Evolutionary conservation across 2,888 invertebrate genomes (phyloP), one percentile per base, ranked within the genome.

Genomic region (Cantharis nigra): DNA sequence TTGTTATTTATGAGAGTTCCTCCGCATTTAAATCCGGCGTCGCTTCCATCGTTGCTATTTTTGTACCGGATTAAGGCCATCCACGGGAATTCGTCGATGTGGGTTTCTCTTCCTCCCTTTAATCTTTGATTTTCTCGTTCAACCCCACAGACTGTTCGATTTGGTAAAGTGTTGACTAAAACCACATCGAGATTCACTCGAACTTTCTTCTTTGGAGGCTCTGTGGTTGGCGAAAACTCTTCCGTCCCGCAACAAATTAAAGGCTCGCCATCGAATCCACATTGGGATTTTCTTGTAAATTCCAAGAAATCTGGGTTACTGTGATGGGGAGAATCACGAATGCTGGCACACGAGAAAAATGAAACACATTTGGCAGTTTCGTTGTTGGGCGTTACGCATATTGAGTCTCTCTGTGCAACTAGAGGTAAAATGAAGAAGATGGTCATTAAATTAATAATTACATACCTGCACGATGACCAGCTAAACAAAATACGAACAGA

Each of bases 1-100:
- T 85, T 86, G 0, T 86, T 84, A 79, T 90, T 91, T 81, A 92
- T 91, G 0, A 92, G 87, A 3, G 89, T 86, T 5, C 90, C 91
- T 0, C 90, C 91, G 81, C 91, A 91, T 3, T 88, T 81, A 28
- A 88, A 85, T 49, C 79, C 82, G 11, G 16, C 63, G 67, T 78
- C 77, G 28, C 64, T 33, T 62, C 78, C 72, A 16, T 74, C 23
- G 7, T 49, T 7, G 18, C 74, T 70, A n/a, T 81, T 70, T 69
- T 84, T 85, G 82, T 90, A 90, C 71, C 89, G 87, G n/a, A 91
- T 84, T 2, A 90, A 80, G 0, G 85, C 87, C 80, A 89, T 81
- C 90, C 90, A 91, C 0, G 91, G 90, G 81, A 88, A 90, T 79
- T 90, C 88, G 75, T 89, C 89, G 14, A 90, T 84, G 0, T 77